Percentiles rank a stretch among this genome's conserved stretches.
Evolutionary conservation across 2,888 invertebrate genomes (phyloP).

Genomic region (Hydroisotoma schaefferi): DNA sequence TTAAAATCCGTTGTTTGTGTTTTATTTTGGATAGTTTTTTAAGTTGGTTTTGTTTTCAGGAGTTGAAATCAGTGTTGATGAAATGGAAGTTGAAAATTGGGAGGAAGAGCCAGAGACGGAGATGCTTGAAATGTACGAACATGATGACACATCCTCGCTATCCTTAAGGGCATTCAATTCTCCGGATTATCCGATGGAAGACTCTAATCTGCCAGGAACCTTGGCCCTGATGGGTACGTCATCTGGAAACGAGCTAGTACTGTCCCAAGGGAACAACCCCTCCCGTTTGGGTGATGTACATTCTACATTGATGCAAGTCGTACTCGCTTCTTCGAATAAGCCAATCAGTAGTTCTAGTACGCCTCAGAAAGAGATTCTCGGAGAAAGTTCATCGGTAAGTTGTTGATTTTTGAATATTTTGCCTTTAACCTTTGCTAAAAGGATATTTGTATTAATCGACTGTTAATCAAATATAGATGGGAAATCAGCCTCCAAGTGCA

Average conservation of each 20-base stretch:
- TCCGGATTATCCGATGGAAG: conserved; percentile 38
- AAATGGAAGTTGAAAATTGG: conserved; percentile 65
- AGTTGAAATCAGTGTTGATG: conserved; percentile 41
- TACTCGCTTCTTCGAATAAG: conserved; percentile 38
- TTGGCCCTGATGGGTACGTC: conserved; percentile 32
- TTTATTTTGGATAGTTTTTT: not conserved
- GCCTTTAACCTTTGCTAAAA: not conserved
- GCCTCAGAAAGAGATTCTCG: conserved; percentile 41
- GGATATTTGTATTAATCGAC: not conserved
- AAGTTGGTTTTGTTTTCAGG: conserved; percentile 23
- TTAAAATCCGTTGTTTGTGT: too few relatives aligned
- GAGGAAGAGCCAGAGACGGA: conserved; percentile 60
- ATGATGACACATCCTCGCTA: too few relatives aligned
- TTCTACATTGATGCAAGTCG: conserved; percentile 31
- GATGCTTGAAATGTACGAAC: conserved; percentile 53
- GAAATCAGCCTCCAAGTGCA: conserved; percentile 54
- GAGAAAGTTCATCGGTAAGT: conserved; percentile 37
- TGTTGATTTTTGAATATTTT: not conserved
- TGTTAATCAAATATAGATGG: conserved; percentile 21
- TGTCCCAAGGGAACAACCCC: not conserved
- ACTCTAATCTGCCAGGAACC: conserved; percentile 18
- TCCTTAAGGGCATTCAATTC: conserved; percentile 25
- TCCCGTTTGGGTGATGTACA: conserved; percentile 4
- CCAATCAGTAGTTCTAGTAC: conserved; percentile 36
- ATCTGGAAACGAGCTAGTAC: not conserved